Conservation (phyloP, 2,888 invertebrate genomes). For the Myathropa florea region DNA sequence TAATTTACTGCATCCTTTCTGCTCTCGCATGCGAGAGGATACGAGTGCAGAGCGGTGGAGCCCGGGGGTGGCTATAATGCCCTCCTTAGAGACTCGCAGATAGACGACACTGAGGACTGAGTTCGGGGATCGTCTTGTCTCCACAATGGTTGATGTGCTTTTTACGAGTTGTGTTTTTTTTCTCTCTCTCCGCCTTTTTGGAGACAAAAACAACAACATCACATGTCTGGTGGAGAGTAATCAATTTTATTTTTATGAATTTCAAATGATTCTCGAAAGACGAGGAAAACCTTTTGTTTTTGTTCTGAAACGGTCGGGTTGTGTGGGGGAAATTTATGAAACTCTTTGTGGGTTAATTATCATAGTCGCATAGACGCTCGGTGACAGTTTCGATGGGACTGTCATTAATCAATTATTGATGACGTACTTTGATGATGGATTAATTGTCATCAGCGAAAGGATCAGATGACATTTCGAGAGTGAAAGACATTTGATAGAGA, state of each 20-base stretch:
- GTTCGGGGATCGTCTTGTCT: background rate
- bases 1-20: conserved; percentile 61
- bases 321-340: background rate
- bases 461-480: background rate
- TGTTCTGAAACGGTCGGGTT: background rate
- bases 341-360: background rate
- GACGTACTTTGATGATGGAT: background rate
- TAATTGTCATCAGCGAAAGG: background rate
- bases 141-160: conserved; percentile 1
- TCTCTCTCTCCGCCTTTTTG: background rate
- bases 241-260: conserved; percentile 25
- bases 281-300: background rate
- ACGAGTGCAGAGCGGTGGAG: background rate
- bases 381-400: background rate
- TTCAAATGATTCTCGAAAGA: background rate
- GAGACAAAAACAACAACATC: background rate
- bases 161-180: conserved; percentile 3
- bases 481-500: background rate
- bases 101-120: background rate
- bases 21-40: background rate
- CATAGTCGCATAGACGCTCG: background rate
- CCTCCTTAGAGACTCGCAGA: background rate
- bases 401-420: background rate
- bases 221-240: background rate
- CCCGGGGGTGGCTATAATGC: conserved; percentile 18